Evolutionary conservation across 2,797 vertebrate genomes (phyloP), one percentile per base, ranked within the genome.

Genomic region (Clarias pachynema): DNA sequence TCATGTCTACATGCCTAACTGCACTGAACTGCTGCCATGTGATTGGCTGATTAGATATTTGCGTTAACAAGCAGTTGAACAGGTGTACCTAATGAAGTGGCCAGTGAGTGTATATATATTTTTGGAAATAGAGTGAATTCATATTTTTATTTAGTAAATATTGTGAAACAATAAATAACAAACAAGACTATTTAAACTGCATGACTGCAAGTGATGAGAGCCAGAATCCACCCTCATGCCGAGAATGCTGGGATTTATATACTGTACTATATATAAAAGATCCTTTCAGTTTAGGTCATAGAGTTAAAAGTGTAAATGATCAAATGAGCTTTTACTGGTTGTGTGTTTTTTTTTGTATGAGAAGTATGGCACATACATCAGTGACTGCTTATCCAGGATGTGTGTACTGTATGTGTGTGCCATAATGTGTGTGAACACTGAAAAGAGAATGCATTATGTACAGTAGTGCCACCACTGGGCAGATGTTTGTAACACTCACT

Each of bases 401-500:
- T 34, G 18, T 37, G 8, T 65, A 14, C 29, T 37, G 8, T 65
- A 14, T 65, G 62, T 65, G n/a, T 31, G 63, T 31, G 26, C 6
- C 14, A 16, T 26, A 29, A 29, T 66, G 29, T 66, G 15, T 31
- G 26, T 31, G 16, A 18, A 22, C 16, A 22, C 31, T 69, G 37
- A 69, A 69, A 69, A 37, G 16, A 22, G 68, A 69, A 69, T 10
- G 49, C 3, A 8, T 53, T 16, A 22, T 77, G 53, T 59, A 37
- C 29, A 20, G 53, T 78, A 37, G 20, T 77, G 73, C 73, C 18
- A 60, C 29, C 5, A 26, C 74, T 83, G 70, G 63, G 12, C n/a
- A 57, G 53, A 66, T 85, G 79, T 80, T 20, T 83, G 79, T 26
- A 65, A 65, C 78, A 98, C 98, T 99, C 97, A 99, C 98, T 99